These are phyloP conservation scores for Peromyscus leucopus DNA, from an alignment of 2,113 vertebrate species.

Conservation along the genomic window DNA sequence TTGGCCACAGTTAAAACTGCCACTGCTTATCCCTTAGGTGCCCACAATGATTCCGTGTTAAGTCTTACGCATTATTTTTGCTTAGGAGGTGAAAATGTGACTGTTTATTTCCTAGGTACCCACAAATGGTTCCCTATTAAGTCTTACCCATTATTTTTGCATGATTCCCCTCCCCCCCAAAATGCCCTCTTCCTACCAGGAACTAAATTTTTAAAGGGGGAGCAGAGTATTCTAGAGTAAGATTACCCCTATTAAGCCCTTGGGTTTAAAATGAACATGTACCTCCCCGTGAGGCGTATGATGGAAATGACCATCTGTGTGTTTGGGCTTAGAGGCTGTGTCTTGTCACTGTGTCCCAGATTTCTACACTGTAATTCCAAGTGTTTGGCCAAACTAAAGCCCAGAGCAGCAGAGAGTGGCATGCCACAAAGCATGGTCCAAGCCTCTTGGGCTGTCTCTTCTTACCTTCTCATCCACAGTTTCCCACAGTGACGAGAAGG, in stretches of 20 bases:
- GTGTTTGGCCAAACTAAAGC: neutral
- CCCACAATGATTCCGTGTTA: neutral
- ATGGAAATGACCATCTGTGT: neutral
- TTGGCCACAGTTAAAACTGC: constrained; percentile 14
- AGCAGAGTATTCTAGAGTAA: neutral
- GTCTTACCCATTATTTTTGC: constrained; percentile 18
- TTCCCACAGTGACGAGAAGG: neutral
- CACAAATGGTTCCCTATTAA: neutral
- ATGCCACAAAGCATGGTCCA: neutral
- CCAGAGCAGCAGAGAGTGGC: neutral
- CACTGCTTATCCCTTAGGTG: neutral
- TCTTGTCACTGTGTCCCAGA: neutral
- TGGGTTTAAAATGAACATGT: neutral
- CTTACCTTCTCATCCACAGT: neutral
- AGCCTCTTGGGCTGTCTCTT: neutral
- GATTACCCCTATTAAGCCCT: neutral
- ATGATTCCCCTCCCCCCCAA: neutral
- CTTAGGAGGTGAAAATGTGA: neutral
- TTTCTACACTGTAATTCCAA: neutral
- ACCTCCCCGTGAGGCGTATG: neutral
- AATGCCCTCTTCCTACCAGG: constrained; percentile 41
- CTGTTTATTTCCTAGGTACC: neutral
- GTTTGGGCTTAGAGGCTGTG: neutral
- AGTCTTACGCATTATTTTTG: constrained; percentile 10
- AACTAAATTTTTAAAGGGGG: constrained; percentile 1